These are phyloP conservation scores for Thera obeliscata DNA, from an alignment of 2,888 invertebrate genomes.

Conservation along the genomic window DNA sequence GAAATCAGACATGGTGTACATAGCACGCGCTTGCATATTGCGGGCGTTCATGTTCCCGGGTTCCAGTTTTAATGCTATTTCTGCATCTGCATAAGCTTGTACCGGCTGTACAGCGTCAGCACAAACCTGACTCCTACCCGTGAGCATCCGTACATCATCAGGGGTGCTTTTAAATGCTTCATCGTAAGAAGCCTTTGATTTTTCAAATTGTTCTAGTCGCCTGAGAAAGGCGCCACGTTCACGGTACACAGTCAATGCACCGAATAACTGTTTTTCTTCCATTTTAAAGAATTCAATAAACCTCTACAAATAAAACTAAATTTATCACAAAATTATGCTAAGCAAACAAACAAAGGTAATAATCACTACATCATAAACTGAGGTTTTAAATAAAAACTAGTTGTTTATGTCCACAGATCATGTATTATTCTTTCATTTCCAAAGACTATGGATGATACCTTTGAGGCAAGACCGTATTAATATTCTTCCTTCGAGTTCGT, in stretches of 20 bases:
- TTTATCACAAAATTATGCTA: constrained; percentile 18
- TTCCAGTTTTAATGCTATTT: constrained; percentile 71
- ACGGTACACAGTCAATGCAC: constrained; percentile 74
- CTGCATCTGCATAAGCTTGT: constrained; percentile 75
- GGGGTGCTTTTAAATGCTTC: constrained; percentile 66
- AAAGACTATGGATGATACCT: too few relatives aligned
- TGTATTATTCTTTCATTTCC: background rate
- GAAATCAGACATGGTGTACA: constrained; percentile 79
- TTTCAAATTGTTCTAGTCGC: constrained; percentile 76
- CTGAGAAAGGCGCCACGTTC: constrained; percentile 74
- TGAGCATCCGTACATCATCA: constrained; percentile 70
- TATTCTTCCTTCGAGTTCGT: too few relatives aligned
- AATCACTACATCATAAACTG: too few relatives aligned
- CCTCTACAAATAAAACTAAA: constrained; percentile 37
- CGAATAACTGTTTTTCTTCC: constrained; percentile 73
- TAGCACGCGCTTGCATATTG: constrained; percentile 76
- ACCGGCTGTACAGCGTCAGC: constrained; percentile 73
- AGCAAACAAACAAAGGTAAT: background rate
- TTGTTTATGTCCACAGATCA: background rate
- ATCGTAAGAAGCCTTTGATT: constrained; percentile 73
- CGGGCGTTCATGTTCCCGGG: constrained; percentile 74
- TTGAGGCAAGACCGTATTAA: too few relatives aligned
- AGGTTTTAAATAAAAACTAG: too few relatives aligned
- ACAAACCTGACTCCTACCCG: constrained; percentile 74
- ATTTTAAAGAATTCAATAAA: constrained; percentile 49